Evolutionary conservation across 2,113 vertebrate genomes (phyloP), one percentile per base, ranked within the genome.

Genomic region (Aldabrachelys gigantea): DNA sequence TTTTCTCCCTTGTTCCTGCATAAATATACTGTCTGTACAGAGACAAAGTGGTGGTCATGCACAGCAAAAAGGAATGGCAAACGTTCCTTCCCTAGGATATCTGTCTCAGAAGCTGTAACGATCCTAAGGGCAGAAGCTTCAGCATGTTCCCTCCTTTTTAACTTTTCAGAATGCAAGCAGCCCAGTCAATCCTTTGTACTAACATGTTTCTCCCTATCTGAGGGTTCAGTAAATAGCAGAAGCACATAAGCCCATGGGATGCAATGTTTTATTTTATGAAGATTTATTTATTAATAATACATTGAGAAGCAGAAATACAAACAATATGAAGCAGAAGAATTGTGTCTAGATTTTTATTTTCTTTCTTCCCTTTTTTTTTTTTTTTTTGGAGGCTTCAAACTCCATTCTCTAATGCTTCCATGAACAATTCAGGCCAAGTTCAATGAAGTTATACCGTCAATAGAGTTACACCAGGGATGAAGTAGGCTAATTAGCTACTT

Each of bases 1-100:
- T 92, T 89, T 94, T 85, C 35, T 94, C 82, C 31, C 29, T 38
- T 57, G 85, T 95, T 95, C 82, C 88, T 88, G 88, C 78, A 91
- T 91, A 94, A 24, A 9, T 93, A 94, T 97, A 84, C 54, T 80
- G 47, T 87, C 72, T 6, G 1, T 94, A 85, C 83, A 82, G 38
- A 90, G n/a, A 91, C 91, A 41, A 92, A 65, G 52, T 82, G 88
- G 5, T 57, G 59, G 72, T 52, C 96, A 87, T 89, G 54, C 95
- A 91, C n/a, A 92, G 57, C 80, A 14, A 89, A 94, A 93, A 82
- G 50, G 69, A 91, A 79, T 8, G 9, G 44, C 17, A 27, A 82
- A 50, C 6, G 88, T 92, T 6, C 56, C 31, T 85, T 84, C 89
- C 57, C 50, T 72, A 65, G 76, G 69, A 85, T 22, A 41, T 44